Evolutionary conservation across 2,888 invertebrate genomes (phyloP), one percentile per base, ranked within the genome.

Genomic region (Scaptomyza polygonia): DNA sequence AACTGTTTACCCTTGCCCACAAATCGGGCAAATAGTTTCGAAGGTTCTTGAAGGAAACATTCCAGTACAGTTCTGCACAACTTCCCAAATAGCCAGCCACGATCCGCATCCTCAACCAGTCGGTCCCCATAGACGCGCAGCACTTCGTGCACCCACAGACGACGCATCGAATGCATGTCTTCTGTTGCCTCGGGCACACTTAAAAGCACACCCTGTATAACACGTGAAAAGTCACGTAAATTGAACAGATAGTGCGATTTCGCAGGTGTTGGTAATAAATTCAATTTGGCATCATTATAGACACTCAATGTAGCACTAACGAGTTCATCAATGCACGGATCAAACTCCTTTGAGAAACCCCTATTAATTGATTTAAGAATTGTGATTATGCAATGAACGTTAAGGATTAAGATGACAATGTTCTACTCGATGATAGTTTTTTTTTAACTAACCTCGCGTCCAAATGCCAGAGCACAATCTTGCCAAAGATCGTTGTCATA

Each of bases 231-330:
- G 91, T 99, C 98, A 77, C 98, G 93, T 77, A 99, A 93, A 92
- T 98, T 98, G 92, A 99, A 99, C 7, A 98, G 94, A 90, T 99
- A 98, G 92, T 98, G 98, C 0, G 97, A 97, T 90, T 98, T 98
- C 0, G 96, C 93, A 0, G 98, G 98, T 0, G 98, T 98, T 0
- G 98, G 98, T 48, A 98, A 92, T 61, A 99, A 93, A 91, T 95
- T 95, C n/a, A 93, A 85, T 53, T 96, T 94, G 57, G 97, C 96
- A 81, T 95, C 93, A 89, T 97, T 97, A 90, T 98, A 98, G 4
- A 98, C 94, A 69, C 95, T 95, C 81, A 99, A 92, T 0, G 98
- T 98, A 0, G 97, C 97, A 52, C 92, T 90, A 3, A 98, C 97
- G 55, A 99, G 93, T 92, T 98, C 96, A 55, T 97, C 96, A 57